Percentiles rank a stretch among this genome's conserved stretches.
phyloP scores from a whole-genome alignment of 2,888 invertebrate genomes.

The Dasysyrphus tricinctus region DNA sequence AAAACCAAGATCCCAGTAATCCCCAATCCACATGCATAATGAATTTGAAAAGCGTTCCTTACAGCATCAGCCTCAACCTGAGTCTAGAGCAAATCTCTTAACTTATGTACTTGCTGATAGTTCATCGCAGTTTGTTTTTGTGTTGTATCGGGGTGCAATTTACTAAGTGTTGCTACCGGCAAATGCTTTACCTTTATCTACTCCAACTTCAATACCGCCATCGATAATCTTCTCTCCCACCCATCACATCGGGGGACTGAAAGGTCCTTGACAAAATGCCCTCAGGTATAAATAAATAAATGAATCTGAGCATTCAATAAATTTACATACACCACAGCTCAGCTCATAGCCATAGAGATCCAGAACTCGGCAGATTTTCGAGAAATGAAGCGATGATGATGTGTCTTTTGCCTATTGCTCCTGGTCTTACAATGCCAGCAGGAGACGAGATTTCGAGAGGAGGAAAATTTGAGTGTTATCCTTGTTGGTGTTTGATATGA shows the following conservation, averaged over 20 bases:
- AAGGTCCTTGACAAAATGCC: constrained; percentile 67
- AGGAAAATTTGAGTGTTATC: constrained; percentile 44
- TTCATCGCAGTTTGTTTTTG: constrained; percentile 48
- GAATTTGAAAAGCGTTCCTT: constrained; percentile 48
- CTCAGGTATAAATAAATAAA: constrained; percentile 73
- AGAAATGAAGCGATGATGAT: constrained; percentile 50
- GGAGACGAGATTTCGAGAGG: constrained; percentile 5
- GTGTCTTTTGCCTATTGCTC: constrained; percentile 4
- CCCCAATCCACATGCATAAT: constrained; percentile 64
- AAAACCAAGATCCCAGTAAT: constrained; percentile 25
- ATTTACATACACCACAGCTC: constrained; percentile 59
- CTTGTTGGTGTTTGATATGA: constrained; percentile 36
- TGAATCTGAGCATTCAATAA: constrained; percentile 71
- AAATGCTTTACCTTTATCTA: constrained; percentile 24
- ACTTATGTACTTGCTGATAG: constrained; percentile 29
- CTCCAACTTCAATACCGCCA: neutral
- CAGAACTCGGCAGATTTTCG: constrained; percentile 51
- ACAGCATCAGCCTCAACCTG: neutral
- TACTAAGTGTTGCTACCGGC: constrained; percentile 71
- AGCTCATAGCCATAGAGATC: constrained; percentile 4
- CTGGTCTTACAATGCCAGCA: constrained; percentile 7
- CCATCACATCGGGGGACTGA: neutral
- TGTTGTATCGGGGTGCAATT: constrained; percentile 53
- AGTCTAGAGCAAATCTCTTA: constrained; percentile 2
- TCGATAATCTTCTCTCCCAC: neutral